Conservation (phyloP, 2,888 invertebrate genomes). For the Dicyrtomina minuta region DNA sequence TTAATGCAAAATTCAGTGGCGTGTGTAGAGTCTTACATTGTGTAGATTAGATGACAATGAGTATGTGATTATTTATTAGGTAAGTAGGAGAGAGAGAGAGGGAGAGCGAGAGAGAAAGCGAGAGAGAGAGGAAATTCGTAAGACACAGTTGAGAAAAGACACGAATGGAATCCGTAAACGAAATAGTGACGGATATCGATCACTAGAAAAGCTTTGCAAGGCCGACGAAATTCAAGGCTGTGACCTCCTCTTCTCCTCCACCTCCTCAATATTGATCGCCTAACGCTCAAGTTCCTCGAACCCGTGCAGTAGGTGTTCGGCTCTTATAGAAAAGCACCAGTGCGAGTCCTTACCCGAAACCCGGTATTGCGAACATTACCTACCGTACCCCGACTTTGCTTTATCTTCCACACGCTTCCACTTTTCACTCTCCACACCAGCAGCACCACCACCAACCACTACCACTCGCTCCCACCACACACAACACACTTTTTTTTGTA, state of each 20-base stretch:
- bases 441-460: not conserved
- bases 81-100: constrained; percentile 2
- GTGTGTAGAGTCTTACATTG: no score
- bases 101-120: not conserved
- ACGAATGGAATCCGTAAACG: constrained; percentile 8
- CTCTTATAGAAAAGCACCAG: no score
- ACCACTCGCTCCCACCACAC: not conserved
- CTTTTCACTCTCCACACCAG: not conserved
- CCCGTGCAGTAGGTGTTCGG: constrained; percentile 33
- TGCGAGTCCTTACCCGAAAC: not conserved
- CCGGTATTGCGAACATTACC: constrained; percentile 21
- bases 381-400: constrained; percentile 20
- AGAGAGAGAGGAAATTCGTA: not conserved
- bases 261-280: constrained; percentile 53
- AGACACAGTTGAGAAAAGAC: not conserved
- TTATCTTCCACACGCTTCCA: constrained; percentile 1
- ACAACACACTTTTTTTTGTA: no score
- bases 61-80: not conserved
- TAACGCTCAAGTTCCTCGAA: constrained; percentile 49
- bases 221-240: constrained; percentile 52
- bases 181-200: constrained; percentile 45
- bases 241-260: constrained; percentile 52
- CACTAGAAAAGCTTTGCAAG: constrained; percentile 41
- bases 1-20: no score
- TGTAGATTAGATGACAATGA: constrained; percentile 1